A percentile compares a stretch with the other conserved stretches of the same genome.
These are phyloP conservation scores for Siniperca undulata DNA, from an alignment of 2,797 vertebrate species.

Conservation along the genomic window DNA sequence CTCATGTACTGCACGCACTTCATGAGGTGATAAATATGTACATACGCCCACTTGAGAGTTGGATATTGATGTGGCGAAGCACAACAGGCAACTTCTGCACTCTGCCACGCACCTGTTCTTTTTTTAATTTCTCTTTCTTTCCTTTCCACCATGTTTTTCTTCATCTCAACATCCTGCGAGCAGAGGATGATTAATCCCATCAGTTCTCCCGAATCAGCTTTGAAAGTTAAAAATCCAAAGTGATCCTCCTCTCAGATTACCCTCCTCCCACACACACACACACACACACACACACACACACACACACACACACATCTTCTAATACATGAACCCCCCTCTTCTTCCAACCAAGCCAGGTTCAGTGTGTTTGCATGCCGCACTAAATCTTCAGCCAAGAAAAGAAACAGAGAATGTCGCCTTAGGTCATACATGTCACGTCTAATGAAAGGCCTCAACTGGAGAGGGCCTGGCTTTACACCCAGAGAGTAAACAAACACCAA, in stretches of 20 bases:
- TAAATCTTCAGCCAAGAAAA: conserved; percentile 51
- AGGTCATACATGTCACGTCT: conserved; percentile 62
- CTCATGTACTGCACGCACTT: conserved; percentile 14
- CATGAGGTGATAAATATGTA: conserved; percentile 33
- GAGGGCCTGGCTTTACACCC: conserved; percentile 44
- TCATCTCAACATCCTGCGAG: conserved; percentile 23
- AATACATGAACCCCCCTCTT: background rate
- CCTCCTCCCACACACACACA: conserved; percentile 11
- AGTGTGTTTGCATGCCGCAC: conserved; percentile 37
- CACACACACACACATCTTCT: conserved; percentile 27
- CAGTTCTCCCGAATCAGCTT: conserved; percentile 65
- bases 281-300: conserved; percentile 23
- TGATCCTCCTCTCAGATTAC: conserved; percentile 55
- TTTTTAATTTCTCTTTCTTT: background rate
- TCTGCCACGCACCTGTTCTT: conserved; percentile 20
- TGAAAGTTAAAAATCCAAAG: conserved; percentile 60
- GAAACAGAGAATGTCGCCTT: conserved; percentile 42
- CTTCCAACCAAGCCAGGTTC: conserved; percentile 9
- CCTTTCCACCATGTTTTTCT: conserved; percentile 2
- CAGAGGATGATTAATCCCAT: conserved; percentile 59
- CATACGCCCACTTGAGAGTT: conserved; percentile 11
- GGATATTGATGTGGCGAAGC: background rate
- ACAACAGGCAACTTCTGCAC: conserved; percentile 14
- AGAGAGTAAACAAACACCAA: conserved; percentile 67
- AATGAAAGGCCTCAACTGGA: conserved; percentile 64